Evolutionary conservation across 2,888 invertebrate species (phyloP).

Genomic region (Argyresthia albistria): DNA sequence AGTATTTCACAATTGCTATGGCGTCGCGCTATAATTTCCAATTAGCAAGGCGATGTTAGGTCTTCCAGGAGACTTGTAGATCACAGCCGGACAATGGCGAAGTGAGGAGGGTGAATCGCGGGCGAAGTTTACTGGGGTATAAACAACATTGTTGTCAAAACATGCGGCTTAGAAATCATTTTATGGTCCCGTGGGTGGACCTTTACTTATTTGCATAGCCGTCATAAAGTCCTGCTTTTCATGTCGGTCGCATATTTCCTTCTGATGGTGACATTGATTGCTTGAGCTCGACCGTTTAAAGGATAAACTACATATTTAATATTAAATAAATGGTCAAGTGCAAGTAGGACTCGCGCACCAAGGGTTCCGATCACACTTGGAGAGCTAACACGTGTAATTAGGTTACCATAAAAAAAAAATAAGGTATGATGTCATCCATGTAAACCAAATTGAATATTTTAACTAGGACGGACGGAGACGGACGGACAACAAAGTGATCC

Average conservation of each 20-base stretch:
- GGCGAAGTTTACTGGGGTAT: conserved; percentile 25
- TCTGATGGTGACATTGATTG: neutral
- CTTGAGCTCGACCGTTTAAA: too few species aligned
- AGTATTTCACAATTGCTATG: neutral
- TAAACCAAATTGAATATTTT: too few species aligned
- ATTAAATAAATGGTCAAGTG: too few species aligned
- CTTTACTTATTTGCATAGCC: conserved; percentile 24
- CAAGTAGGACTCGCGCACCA: too few species aligned
- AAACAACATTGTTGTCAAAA: conserved; percentile 37
- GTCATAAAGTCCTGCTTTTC: conserved; percentile 20
- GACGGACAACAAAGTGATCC: too few species aligned
- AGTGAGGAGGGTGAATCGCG: conserved; percentile 23
- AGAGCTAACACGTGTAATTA: too few species aligned
- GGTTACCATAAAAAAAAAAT: too few species aligned
- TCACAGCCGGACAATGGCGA: neutral
- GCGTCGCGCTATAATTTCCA: conserved; percentile 41
- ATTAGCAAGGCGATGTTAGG: conserved; percentile 33
- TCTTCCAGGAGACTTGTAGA: conserved; percentile 3
- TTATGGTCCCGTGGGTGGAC: conserved; percentile 22
- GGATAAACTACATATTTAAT: too few species aligned
- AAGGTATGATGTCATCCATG: too few species aligned
- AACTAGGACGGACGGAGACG: too few species aligned
- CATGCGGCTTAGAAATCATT: conserved; percentile 14
- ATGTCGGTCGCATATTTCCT: neutral
- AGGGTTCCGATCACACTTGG: too few species aligned